Percentiles rank a stretch among this genome's conserved stretches.
phyloP scores from a whole-genome alignment of 2,888 invertebrate genomes.

The Sthenelais limicola region DNA sequence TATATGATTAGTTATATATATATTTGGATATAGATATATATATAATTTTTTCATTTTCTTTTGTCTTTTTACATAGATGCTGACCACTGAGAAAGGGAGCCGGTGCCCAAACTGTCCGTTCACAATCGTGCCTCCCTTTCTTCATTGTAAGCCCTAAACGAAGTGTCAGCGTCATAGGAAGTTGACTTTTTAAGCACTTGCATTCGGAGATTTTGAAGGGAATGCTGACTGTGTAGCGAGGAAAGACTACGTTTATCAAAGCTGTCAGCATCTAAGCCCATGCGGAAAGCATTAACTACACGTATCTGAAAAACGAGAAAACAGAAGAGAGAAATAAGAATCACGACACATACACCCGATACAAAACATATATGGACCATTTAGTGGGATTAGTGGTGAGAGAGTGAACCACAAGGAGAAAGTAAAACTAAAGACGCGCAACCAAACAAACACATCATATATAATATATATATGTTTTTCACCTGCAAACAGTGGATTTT shows the following conservation, averaged over 20 bases:
- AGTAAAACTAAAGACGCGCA: constrained; percentile 28
- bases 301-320: constrained; percentile 86
- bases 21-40: constrained; percentile 20
- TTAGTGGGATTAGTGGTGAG: constrained; percentile 38
- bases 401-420: no score
- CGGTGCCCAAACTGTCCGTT: constrained; percentile 22
- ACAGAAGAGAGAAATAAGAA: constrained; percentile 44
- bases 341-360: constrained; percentile 38
- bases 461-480: constrained; percentile 17
- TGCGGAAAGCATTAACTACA: constrained; percentile 99
- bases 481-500: constrained; percentile 27
- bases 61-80: no score
- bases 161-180: constrained; percentile 41
- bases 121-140: constrained; percentile 41
- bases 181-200: constrained; percentile 47
- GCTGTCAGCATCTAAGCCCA: constrained; percentile 94
- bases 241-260: constrained; percentile 78
- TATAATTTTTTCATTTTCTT: no score
- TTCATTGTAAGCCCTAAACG: constrained; percentile 38
- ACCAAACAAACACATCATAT: constrained; percentile 32
- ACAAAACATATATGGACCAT: constrained; percentile 35
- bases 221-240: constrained; percentile 69
- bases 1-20: constrained; percentile 35
- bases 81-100: no score
- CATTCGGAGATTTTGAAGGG: constrained; percentile 67